A percentile compares a stretch with the other conserved stretches of the same genome.
phyloP scores from a whole-genome alignment of 1,140 invertebrate genomes.

The Penaeus vannamei region DNA sequence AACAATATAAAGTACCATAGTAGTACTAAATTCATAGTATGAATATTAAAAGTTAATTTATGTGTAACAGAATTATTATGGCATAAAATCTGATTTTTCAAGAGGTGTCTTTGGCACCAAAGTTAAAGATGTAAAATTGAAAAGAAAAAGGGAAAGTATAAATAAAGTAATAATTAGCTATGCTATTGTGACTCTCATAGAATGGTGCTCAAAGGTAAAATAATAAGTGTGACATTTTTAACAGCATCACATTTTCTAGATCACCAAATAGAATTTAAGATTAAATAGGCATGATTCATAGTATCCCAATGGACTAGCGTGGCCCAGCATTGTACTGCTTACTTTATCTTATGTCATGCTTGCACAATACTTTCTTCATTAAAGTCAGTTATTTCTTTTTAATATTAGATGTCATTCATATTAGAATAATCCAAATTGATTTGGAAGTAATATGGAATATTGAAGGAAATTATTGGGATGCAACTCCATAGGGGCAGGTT shows the following conservation, averaged over 20 bases:
- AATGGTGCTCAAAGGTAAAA: slow-evolving; percentile 66
- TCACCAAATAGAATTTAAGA: slow-evolving; percentile 63
- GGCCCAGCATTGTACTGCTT: slow-evolving; percentile 51
- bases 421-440: slow-evolving; percentile 59
- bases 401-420: slow-evolving; percentile 58
- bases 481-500: slow-evolving; percentile 64
- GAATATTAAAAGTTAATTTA: not conserved
- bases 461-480: slow-evolving; percentile 55
- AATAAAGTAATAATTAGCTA: slow-evolving; percentile 55
- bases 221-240: slow-evolving; percentile 64
- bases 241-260: slow-evolving; percentile 63
- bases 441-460: slow-evolving; percentile 46
- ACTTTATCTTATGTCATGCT: slow-evolving; percentile 54
- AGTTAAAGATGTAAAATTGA: slow-evolving; percentile 24
- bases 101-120: slow-evolving; percentile 5
- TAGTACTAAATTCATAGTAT: too few species aligned
- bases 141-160: slow-evolving; percentile 31
- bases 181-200: slow-evolving; percentile 64
- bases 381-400: slow-evolving; percentile 46
- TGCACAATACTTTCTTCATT: slow-evolving; percentile 61
- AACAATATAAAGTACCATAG: too few species aligned
- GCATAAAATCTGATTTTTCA: slow-evolving; percentile 24
- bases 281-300: slow-evolving; percentile 56
- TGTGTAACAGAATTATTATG: not conserved
- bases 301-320: slow-evolving; percentile 51